These are phyloP conservation scores for Hypocryptadius cinnamomeus DNA, from an alignment of 2,113 vertebrate species.

Conservation along the genomic window DNA sequence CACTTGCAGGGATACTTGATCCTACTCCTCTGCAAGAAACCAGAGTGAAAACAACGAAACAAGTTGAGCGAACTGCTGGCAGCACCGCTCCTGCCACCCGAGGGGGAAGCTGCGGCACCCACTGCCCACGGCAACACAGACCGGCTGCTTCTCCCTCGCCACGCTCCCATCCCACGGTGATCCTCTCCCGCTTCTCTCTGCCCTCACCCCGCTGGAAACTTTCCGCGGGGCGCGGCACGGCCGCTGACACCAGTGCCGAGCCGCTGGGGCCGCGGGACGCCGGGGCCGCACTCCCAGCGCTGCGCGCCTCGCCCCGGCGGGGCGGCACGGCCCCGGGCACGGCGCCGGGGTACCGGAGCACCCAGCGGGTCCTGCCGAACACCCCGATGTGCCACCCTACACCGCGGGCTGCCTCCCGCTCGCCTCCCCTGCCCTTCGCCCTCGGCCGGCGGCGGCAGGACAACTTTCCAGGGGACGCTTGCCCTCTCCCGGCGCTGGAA, in stretches of 20 bases:
- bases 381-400: neutral
- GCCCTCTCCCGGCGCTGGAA: neutral
- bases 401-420: neutral
- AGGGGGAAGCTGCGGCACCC: neutral
- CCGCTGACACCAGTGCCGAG: neutral
- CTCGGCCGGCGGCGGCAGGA: neutral
- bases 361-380: neutral
- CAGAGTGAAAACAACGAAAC: neutral
- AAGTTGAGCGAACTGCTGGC: neutral
- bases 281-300: neutral
- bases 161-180: neutral
- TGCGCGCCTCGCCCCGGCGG: neutral
- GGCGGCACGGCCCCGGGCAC: neutral
- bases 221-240: neutral
- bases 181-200: neutral
- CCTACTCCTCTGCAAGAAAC: neutral
- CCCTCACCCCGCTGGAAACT: neutral
- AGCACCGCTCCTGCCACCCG: neutral
- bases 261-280: neutral
- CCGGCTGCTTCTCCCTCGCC: neutral
- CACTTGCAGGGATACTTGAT: neutral
- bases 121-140: neutral
- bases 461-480: neutral
- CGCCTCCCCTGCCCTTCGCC: neutral
- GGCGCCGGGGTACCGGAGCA: rapidly evolving